Evolutionary conservation across 2,797 vertebrate species (phyloP).

Genomic region (Diplodus sargus): DNA sequence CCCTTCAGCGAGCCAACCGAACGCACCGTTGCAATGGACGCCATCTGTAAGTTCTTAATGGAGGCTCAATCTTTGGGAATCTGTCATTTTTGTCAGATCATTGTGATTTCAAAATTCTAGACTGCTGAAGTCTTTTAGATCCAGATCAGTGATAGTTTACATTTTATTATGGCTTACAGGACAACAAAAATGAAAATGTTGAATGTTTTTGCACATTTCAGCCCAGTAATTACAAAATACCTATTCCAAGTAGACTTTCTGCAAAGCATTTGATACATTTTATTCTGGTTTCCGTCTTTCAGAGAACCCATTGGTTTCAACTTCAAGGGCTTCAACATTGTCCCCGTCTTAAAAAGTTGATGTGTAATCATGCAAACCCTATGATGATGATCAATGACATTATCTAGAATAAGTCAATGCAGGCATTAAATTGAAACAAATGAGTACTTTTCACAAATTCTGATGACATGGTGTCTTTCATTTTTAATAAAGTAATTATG

Average conservation of each 20-base stretch:
- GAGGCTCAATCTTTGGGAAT: too few relatives aligned
- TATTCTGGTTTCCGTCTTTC: too few relatives aligned
- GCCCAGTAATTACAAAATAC: too few relatives aligned
- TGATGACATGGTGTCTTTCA: neutral
- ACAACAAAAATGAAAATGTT: neutral
- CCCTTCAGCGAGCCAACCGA: constrained; percentile 97
- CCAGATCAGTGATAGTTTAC: neutral
- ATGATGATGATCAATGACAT: neutral
- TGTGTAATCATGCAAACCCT: too few relatives aligned
- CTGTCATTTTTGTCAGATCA: neutral
- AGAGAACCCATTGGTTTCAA: too few relatives aligned
- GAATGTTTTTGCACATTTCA: too few relatives aligned
- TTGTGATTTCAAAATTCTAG: too few relatives aligned
- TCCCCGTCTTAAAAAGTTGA: neutral
- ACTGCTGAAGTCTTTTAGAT: neutral
- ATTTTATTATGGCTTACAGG: too few relatives aligned
- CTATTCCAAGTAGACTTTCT: too few relatives aligned
- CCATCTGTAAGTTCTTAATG: constrained; percentile 90
- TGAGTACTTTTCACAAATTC: neutral
- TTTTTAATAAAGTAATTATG: neutral
- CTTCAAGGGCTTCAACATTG: neutral
- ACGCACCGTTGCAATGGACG: constrained; percentile 90
- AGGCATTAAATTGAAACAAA: neutral
- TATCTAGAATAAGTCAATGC: neutral
- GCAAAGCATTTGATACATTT: too few relatives aligned